A percentile compares a stretch with the other conserved stretches of the same genome.
phyloP scores from a whole-genome alignment of 1,140 invertebrate species.

The Meloidogyne floridensis region DNA sequence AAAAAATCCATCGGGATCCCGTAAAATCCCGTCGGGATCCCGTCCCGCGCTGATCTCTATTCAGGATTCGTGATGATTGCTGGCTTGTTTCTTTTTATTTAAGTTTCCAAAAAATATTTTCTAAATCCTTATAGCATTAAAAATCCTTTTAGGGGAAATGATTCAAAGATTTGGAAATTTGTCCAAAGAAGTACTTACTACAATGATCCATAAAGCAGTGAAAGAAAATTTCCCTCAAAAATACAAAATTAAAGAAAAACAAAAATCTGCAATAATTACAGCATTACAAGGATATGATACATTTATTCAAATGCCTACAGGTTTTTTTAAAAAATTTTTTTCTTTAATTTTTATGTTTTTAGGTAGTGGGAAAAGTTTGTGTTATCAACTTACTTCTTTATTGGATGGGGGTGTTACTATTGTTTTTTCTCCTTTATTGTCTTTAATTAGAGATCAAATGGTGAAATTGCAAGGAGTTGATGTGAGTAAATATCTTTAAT shows the following conservation, averaged over 20 bases:
- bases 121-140: too few species aligned
- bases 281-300: conserved; percentile 82
- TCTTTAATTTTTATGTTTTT: not conserved
- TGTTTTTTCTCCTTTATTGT: conserved; percentile 38
- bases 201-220: not conserved
- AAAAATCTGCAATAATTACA: conserved; percentile 90
- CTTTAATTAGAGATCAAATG: conserved; percentile 38
- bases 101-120: too few species aligned
- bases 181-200: not conserved
- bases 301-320: conserved; percentile 96
- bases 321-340: conserved; percentile 36
- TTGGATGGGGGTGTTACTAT: conserved; percentile 66
- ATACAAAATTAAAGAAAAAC: conserved; percentile 71
- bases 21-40: too few species aligned
- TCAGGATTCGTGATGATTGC: too few species aligned
- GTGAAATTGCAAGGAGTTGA: conserved; percentile 68
- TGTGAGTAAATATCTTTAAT: not conserved
- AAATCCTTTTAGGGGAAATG: not conserved
- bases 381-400: conserved; percentile 35
- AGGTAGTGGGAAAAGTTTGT: conserved; percentile 35
- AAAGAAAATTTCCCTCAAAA: not conserved
- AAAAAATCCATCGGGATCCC: too few species aligned
- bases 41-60: too few species aligned
- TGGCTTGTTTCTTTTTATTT: too few species aligned
- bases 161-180: not conserved